phyloP scores from a whole-genome alignment of 2,113 vertebrate genomes.

The Saccopteryx bilineata region DNA sequence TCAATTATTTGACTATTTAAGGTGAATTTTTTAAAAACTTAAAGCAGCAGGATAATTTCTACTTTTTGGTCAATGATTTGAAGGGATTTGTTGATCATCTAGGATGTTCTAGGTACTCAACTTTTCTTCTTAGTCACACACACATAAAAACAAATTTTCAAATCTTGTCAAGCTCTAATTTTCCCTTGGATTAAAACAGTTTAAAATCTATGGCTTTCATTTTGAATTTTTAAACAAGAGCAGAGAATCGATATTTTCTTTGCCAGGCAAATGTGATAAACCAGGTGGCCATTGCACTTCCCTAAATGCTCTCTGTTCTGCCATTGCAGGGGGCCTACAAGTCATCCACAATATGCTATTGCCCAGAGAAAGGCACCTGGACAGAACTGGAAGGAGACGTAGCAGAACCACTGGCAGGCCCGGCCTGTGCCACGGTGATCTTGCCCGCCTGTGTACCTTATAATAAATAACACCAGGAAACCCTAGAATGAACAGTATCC shows the following conservation, averaged over 20 bases:
- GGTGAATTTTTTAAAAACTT: background rate
- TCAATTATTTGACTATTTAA: slow-evolving; percentile 45
- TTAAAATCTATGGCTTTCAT: background rate
- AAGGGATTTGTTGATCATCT: slow-evolving; percentile 19
- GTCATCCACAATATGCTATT: slow-evolving; percentile 99
- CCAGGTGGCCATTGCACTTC: background rate
- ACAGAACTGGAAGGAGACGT: slow-evolving; percentile 99
- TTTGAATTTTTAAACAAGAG: background rate
- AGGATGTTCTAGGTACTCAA: background rate
- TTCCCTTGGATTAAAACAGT: background rate
- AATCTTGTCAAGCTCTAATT: background rate
- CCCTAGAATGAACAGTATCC: slow-evolving; percentile 70
- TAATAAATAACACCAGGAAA: slow-evolving; percentile 92
- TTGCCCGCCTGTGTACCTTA: slow-evolving; percentile 97
- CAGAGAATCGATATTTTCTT: background rate
- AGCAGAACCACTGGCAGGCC: slow-evolving; percentile 97
- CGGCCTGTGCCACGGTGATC: slow-evolving; percentile 96
- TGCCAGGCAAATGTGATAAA: background rate
- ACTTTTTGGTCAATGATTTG: background rate
- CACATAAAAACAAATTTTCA: background rate
- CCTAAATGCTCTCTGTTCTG: slow-evolving; percentile 64
- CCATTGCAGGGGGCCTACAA: slow-evolving; percentile 97
- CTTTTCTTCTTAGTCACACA: slow-evolving; percentile 19
- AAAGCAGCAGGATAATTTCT: slow-evolving; percentile 1
- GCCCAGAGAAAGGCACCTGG: slow-evolving; percentile 98